A percentile compares a stretch with the other conserved stretches of the same genome.
These are phyloP conservation scores for Batillaria attramentaria DNA, from an alignment of 1,140 invertebrate genomes.

Conservation along the genomic window DNA sequence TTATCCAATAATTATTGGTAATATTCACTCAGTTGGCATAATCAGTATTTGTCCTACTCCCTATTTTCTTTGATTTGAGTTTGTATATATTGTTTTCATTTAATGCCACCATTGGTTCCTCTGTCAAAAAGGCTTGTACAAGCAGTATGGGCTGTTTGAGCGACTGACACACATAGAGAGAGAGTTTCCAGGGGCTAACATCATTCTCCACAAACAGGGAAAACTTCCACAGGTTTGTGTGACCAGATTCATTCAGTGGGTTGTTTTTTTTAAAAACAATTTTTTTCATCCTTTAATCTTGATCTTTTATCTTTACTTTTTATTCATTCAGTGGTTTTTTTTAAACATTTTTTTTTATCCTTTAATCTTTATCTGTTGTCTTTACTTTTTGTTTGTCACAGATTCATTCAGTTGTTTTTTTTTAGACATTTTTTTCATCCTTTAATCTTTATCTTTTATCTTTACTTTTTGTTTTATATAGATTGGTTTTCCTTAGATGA, in stretches of 20 bases:
- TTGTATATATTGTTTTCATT: too few relatives aligned
- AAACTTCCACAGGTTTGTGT: slow-evolving; percentile 62
- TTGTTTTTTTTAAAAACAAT: not conserved
- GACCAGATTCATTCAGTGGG: not conserved
- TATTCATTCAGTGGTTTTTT: not conserved
- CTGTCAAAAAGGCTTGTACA: slow-evolving; percentile 65
- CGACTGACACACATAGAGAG: slow-evolving; percentile 63
- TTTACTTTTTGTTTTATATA: not conserved
- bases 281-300: not conserved
- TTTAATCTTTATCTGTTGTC: not conserved
- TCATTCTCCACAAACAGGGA: slow-evolving; percentile 64
- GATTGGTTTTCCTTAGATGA: too few relatives aligned
- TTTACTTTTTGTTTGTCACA: not conserved
- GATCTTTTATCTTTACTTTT: not conserved
- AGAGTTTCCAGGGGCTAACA: slow-evolving; percentile 66
- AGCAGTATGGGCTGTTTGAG: slow-evolving; percentile 62
- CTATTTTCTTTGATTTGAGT: too few relatives aligned
- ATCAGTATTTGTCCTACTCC: too few relatives aligned
- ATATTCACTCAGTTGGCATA: too few relatives aligned
- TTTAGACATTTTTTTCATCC: not conserved
- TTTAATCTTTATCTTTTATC: not conserved
- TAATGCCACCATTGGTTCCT: too few relatives aligned
- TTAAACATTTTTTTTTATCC: not conserved
- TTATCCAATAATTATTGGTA: too few relatives aligned
- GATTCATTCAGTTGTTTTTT: not conserved